Percentiles rank a stretch among this genome's conserved stretches.
Conservation (phyloP, 2,888 invertebrate genomes). For the Conchocele bisecta region DNA sequence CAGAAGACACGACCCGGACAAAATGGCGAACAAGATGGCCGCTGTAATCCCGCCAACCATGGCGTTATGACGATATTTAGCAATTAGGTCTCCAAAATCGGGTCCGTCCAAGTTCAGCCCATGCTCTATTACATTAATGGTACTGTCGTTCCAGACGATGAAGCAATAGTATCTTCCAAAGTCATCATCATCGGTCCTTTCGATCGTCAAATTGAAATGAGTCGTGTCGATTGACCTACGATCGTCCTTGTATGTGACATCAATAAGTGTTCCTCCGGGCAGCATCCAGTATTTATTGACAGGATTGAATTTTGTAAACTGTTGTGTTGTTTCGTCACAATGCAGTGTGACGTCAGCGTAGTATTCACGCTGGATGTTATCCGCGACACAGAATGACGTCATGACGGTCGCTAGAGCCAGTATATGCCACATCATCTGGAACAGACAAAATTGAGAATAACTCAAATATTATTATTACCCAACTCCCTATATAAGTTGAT, state of each 20-base stretch:
- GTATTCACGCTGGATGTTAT: conserved; percentile 45
- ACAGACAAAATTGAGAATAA: background rate
- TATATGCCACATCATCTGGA: background rate
- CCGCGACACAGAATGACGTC: background rate
- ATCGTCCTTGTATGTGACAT: background rate
- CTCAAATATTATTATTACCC: too few relatives aligned
- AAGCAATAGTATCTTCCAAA: conserved; percentile 71
- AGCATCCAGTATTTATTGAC: conserved; percentile 54
- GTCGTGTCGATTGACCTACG: conserved; percentile 4
- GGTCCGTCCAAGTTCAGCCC: conserved; percentile 73
- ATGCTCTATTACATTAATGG: conserved; percentile 51
- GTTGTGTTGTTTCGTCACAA: conserved; percentile 39
- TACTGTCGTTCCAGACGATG: conserved; percentile 38
- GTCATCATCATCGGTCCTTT: conserved; percentile 64
- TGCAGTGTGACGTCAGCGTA: conserved; percentile 37
- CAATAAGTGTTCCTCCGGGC: conserved; percentile 42
- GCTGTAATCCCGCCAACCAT: conserved; percentile 74
- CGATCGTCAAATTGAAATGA: conserved; percentile 50
- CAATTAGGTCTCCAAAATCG: conserved; percentile 64
- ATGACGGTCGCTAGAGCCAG: background rate
- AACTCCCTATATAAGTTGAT: too few relatives aligned
- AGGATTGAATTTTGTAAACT: conserved; percentile 11
- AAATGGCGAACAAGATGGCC: conserved; percentile 59
- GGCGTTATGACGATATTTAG: conserved; percentile 67
- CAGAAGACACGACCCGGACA: conserved; percentile 63